Conservation (phyloP, 2,888 invertebrate species). For the Drosophila subsilvestris region DNA sequence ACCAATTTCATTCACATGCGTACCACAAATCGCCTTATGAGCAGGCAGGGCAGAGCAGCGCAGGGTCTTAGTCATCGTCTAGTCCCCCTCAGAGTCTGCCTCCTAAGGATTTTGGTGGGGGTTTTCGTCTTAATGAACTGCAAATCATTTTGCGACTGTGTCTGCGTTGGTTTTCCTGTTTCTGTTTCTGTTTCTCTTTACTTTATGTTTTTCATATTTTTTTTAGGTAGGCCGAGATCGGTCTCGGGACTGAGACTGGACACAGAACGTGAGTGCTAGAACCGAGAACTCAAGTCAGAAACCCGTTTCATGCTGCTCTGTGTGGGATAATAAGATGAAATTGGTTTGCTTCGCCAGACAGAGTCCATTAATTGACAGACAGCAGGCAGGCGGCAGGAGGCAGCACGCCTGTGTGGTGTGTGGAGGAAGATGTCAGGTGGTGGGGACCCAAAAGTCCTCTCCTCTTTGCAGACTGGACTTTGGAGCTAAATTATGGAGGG, state of each 20-base stretch:
- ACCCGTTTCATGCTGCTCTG: slow-evolving; percentile 61
- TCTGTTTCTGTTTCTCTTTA: slow-evolving; percentile 26
- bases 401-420: slow-evolving; percentile 15
- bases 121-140: slow-evolving; percentile 77
- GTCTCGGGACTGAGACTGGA: slow-evolving; percentile 24
- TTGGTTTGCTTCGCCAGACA: slow-evolving; percentile 58
- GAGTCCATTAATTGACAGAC: slow-evolving; percentile 59
- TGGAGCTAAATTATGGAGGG: slow-evolving; percentile 25
- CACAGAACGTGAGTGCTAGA: slow-evolving; percentile 44
- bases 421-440: slow-evolving; percentile 48
- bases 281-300: slow-evolving; percentile 42
- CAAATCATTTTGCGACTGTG: slow-evolving; percentile 78
- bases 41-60: neutral
- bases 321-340: slow-evolving; percentile 73
- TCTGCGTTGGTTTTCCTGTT: slow-evolving; percentile 61
- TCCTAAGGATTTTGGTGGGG: slow-evolving; percentile 28
- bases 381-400: slow-evolving; percentile 13
- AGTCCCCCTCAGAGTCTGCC: slow-evolving; percentile 41
- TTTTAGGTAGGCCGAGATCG: slow-evolving; percentile 35
- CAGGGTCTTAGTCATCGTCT: slow-evolving; percentile 66
- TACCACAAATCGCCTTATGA: slow-evolving; percentile 3
- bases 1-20: slow-evolving; percentile 56
- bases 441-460: slow-evolving; percentile 13
- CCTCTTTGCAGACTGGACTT: slow-evolving; percentile 31
- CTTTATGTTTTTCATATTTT: slow-evolving; percentile 7